phyloP scores from a whole-genome alignment of 2,113 vertebrate genomes.

The Solea senegalensis region DNA sequence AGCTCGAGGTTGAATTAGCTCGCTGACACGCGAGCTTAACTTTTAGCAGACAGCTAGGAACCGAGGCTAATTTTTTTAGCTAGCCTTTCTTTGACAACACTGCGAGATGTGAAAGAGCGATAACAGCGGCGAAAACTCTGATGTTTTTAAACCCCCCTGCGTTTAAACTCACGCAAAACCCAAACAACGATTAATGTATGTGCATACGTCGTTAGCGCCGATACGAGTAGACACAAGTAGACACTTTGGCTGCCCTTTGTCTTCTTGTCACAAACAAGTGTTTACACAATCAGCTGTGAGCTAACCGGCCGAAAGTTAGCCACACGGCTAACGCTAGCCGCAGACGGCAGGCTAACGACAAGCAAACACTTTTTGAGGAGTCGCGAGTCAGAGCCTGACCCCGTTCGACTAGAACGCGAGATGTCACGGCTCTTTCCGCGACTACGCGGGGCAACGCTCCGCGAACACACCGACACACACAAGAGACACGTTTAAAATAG shows the following conservation, averaged over 20 bases:
- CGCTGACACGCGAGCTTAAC: constrained; percentile 52
- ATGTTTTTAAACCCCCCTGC: not conserved
- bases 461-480: not conserved
- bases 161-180: not conserved
- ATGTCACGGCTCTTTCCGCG: constrained; percentile 24
- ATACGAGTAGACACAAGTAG: not conserved
- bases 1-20: constrained; percentile 2
- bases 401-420: constrained; percentile 12
- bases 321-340: constrained; percentile 62
- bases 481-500: constrained; percentile 39
- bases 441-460: not conserved
- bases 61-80: constrained; percentile 64
- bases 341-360: constrained; percentile 51
- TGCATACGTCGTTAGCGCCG: fast-evolving
- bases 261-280: constrained; percentile 66
- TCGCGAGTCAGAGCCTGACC: constrained; percentile 44
- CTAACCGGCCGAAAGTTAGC: constrained; percentile 71
- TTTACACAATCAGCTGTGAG: constrained; percentile 78
- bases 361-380: constrained; percentile 66
- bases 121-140: constrained; percentile 14
- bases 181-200: fast-evolving
- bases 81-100: constrained; percentile 58
- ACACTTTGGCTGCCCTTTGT: constrained; percentile 30
- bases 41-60: constrained; percentile 65
- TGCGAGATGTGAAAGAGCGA: constrained; percentile 40